phyloP scores from a whole-genome alignment of 2,888 invertebrate species.

The Hoplodrina ambigua region DNA sequence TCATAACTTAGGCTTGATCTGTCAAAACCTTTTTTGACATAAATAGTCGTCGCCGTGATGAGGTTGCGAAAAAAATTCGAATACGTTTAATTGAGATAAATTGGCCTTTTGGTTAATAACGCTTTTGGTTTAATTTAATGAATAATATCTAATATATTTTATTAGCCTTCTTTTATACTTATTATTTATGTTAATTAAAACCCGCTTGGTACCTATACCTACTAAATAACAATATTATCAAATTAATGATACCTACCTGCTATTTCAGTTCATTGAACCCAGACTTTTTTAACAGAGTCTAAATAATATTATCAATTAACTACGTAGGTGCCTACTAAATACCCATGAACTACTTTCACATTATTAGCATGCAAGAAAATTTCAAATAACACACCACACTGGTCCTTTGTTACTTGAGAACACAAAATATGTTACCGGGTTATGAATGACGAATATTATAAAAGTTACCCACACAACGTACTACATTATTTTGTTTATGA shows the following conservation, averaged over 20 bases:
- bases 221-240: background rate
- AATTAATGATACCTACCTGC: background rate
- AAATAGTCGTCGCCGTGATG: no score
- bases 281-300: background rate
- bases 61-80: no score
- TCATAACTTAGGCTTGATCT: no score
- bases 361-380: constrained; percentile 5
- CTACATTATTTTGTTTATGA: constrained; percentile 4
- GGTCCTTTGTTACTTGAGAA: background rate
- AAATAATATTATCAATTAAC: background rate
- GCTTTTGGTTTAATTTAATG: background rate
- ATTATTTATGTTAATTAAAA: background rate
- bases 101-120: background rate
- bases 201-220: no score
- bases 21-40: no score
- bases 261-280: background rate
- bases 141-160: background rate
- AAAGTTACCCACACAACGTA: constrained; percentile 1
- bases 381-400: constrained; percentile 10
- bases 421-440: background rate
- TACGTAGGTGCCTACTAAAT: no score
- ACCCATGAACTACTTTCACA: background rate
- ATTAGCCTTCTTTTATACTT: no score
- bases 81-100: no score
- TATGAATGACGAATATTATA: background rate